Base-by-base conservation (phyloP, 2,888 invertebrate species). In the Cordilura impudica region DNA sequence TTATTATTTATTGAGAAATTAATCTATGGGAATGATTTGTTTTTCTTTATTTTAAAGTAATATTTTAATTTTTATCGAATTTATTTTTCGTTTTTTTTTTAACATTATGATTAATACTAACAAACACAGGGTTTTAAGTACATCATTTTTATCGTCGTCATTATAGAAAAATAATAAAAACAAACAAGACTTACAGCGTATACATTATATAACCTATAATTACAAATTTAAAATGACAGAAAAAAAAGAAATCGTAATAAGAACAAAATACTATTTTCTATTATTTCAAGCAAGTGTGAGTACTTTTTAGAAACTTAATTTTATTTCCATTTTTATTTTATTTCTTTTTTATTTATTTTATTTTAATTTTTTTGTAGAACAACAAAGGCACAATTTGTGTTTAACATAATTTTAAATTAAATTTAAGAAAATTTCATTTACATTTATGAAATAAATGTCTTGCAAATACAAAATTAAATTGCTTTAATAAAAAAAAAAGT, bases 31-130 rank as follows among this genome's bases (percentile, higher is more conserved):
- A 60, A 67, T 60, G 49, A 58, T 58, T 3, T 12, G 19, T 60
- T 26, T n/a, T 60, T 49, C 2, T 58, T 49, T 45, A 31, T 31
- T 18, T 69, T 51, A 51, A 63, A 67, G 51, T 66, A 66, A 66
- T 70, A 74, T 43, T 66, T 67, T 78, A 53, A 60, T 70, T 70
- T 66, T 7, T 21, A 60, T 31, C 19, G 61, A 53, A 14, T 63
- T 63, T 10, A 21, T 10, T 12, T 61, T 60, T 49, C 26, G 0
- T 43, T 35, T 58, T 61, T 3, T 8, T 54, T 53, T 21, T 4
- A 35, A 29, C 16, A 54, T 47, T 81, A 81, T 84, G 84, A 84
- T 82, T 83, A n/a, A 77, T 78, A 81, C 74, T 69, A 75, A 71
- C 82, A 71, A 45, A 43, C 70, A 81, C 70, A 81, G 77, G 71